Base-by-base conservation (phyloP, 2,888 invertebrate genomes). In the Plebejus argus region DNA sequence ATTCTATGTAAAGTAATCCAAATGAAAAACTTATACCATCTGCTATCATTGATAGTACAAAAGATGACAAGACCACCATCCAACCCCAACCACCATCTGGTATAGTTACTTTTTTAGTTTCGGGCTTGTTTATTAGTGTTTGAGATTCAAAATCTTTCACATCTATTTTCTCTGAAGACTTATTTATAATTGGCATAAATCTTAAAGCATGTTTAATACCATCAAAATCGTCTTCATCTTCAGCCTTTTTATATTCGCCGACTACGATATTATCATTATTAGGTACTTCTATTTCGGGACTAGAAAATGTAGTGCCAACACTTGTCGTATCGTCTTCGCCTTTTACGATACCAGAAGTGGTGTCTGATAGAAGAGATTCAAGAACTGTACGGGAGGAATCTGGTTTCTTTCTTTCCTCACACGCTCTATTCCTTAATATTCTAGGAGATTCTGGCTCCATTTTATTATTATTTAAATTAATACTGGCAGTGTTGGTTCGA, bases 21-120 rank as follows among this genome's bases (percentile, higher is more conserved):
- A 99, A 99, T 1, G 98, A 98, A 88, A 99, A 98, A 76, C 98
- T 98, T 78, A 99, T 96, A 0, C 99, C 99, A 89, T 99, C 99
- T 61, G 98, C 98, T 76, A 99, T 97, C 92, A 98, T 96, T 28
- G 98, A 98, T 78, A 98, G 96, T 70, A 98, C 88, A 82, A 99
- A 96, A 0, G 98, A 97, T 4, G 98, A 96, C 61, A 97, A 89
- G 0, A 99, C 98, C 1, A 99, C 97, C 28, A 98, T 95, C 98
- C 98, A 98, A 10, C 98, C 98, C 96, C 97, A 98, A 2, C 97
- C 98, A 0, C 97, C 97, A 83, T 98, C 97, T 0, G 97, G 97
- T 71, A 96, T 95, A 70, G 93, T 94, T 0, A 95, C 94, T 82
- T 95, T 94, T 28, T 80, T 83, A 15, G 83, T 83, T 61, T 86